Conservation (phyloP, 1,140 invertebrate genomes). For the Araneus ventricosus region DNA sequence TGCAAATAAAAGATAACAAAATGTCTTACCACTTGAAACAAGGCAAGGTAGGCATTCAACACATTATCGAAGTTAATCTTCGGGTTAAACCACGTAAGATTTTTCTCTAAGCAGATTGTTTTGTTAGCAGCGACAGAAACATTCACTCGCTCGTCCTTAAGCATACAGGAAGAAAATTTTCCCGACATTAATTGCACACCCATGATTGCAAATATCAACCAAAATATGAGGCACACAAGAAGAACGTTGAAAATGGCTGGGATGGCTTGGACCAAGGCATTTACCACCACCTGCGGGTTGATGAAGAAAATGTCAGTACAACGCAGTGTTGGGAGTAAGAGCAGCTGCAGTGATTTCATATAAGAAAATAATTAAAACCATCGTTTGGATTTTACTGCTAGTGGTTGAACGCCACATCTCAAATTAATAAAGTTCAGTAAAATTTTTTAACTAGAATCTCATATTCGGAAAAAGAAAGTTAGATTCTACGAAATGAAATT, state of each 20-base stretch:
- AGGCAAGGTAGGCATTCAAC: conserved; percentile 96
- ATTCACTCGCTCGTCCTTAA: conserved; percentile 86
- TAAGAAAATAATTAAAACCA: too few species aligned
- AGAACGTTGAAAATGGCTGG: conserved; percentile 97
- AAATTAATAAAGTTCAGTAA: too few species aligned
- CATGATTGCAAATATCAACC: conserved; percentile 95
- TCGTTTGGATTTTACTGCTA: too few species aligned
- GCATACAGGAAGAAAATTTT: conserved; percentile 95
- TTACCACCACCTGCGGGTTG: conserved; percentile 90
- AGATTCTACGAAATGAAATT: too few species aligned
- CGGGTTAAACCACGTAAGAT: conserved; percentile 98
- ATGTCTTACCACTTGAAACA: conserved; percentile 92
- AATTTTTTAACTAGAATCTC: too few species aligned
- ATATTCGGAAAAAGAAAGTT: too few species aligned
- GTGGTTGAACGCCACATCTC: too few species aligned
- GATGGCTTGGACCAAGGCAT: conserved; percentile 96
- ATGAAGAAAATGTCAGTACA: conserved; percentile 46
- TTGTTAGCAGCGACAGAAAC: conserved; percentile 92
- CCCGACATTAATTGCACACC: conserved; percentile 93
- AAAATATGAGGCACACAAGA: conserved; percentile 93
- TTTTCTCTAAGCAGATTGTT: conserved; percentile 90
- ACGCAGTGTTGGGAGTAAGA: not conserved
- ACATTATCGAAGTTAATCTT: conserved; percentile 99
- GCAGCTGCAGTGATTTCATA: too few species aligned
- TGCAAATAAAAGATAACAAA: not conserved